phyloP scores from a whole-genome alignment of 2,888 invertebrate genomes.

The Acanthosepion lycidas region DNA sequence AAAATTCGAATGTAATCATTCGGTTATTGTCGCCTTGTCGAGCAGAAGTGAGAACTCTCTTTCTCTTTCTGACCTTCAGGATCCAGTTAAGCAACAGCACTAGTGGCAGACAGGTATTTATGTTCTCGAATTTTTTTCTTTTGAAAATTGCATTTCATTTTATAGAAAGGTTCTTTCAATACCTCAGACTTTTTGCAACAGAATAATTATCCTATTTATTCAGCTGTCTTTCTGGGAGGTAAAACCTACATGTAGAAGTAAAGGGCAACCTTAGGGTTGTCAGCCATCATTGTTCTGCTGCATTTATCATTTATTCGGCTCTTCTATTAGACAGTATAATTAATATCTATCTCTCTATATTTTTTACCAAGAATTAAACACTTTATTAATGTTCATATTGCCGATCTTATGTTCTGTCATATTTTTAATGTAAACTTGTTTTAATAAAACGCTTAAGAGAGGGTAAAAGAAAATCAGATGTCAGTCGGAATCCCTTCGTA shows the following conservation, averaged over 20 bases:
- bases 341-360: no score
- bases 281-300: not conserved
- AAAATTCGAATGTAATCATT: not conserved
- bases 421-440: no score
- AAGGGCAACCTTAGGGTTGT: not conserved
- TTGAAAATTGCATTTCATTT: not conserved
- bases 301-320: not conserved
- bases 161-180: not conserved
- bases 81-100: conserved; percentile 25
- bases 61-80: conserved; percentile 47
- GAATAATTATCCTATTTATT: not conserved
- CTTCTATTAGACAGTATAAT: no score
- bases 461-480: no score
- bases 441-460: no score
- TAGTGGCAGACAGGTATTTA: conserved; percentile 35
- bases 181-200: not conserved
- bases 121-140: not conserved
- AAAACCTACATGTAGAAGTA: not conserved
- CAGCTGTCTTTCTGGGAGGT: not conserved
- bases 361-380: no score
- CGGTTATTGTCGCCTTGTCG: conserved; percentile 33
- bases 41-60: not conserved
- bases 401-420: no score
- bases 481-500: no score
- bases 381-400: no score